Evolutionary conservation across 1,140 invertebrate genomes (phyloP).

Genomic region (Apis dorsata): DNA sequence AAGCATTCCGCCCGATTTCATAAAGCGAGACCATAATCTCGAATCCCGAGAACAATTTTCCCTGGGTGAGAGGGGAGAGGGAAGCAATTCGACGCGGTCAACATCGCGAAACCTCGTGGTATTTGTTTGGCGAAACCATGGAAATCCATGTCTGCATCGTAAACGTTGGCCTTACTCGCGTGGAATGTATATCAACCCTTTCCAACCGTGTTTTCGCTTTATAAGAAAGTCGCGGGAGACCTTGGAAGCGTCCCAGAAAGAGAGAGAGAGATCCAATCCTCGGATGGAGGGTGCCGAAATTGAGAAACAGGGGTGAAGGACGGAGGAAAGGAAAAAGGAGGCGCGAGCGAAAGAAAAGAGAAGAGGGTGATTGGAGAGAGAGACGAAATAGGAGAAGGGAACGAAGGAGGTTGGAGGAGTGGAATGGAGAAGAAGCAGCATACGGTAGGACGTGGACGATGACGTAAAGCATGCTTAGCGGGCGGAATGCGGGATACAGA

Average conservation of each 20-base stretch:
- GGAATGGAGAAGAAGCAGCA: constrained; percentile 9
- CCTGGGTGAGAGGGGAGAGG: too few species aligned
- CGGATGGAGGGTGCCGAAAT: constrained; percentile 31
- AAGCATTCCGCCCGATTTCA: too few species aligned
- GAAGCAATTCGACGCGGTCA: background rate
- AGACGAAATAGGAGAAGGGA: too few species aligned
- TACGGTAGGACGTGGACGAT: background rate
- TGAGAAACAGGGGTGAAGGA: constrained; percentile 28
- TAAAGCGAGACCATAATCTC: background rate
- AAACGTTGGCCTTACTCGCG: constrained; percentile 18
- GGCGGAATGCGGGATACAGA: background rate
- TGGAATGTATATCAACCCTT: constrained; percentile 47
- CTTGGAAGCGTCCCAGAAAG: background rate
- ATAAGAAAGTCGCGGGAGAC: constrained; percentile 43
- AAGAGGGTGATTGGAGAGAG: background rate
- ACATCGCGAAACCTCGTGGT: background rate
- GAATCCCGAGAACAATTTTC: background rate
- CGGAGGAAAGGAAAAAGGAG: background rate
- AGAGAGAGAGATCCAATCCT: constrained; percentile 1
- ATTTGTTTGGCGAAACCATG: constrained; percentile 3
- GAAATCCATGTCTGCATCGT: constrained; percentile 7
- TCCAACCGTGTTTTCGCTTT: constrained; percentile 34
- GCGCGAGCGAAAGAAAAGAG: background rate
- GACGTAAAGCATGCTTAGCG: constrained; percentile 11
- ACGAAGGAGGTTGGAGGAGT: too few species aligned